Evolutionary conservation across 2,888 invertebrate species (phyloP).

Genomic region (Lasiommata megera): DNA sequence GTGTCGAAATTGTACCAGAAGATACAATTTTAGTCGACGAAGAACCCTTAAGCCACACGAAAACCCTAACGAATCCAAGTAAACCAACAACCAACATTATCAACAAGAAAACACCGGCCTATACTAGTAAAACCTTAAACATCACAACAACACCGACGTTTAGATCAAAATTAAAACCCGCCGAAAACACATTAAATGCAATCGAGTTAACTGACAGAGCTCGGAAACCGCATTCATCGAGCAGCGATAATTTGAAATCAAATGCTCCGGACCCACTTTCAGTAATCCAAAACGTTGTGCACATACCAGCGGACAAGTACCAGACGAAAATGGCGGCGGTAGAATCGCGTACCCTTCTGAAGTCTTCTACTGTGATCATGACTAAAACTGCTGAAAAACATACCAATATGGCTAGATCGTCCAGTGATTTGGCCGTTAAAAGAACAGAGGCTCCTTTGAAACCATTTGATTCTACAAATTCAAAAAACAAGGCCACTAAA

Average conservation of each 20-base stretch:
- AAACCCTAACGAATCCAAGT: not conserved
- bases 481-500: not conserved
- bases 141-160: not conserved
- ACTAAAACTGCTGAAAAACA: not conserved
- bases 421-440: not conserved
- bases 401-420: not conserved
- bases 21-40: not conserved
- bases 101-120: not conserved
- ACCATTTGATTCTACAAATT: not conserved
- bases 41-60: not conserved
- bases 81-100: not conserved
- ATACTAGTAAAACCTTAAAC: not conserved
- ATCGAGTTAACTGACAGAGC: not conserved
- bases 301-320: slow-evolving; percentile 49
- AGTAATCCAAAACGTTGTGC: slow-evolving; percentile 57
- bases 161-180: not conserved
- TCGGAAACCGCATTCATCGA: not conserved
- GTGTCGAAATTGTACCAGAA: not conserved
- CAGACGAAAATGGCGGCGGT: not conserved
- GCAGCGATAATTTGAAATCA: not conserved
- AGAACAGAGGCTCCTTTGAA: not conserved
- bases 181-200: not conserved
- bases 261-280: slow-evolving; percentile 45
- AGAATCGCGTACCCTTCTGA: not conserved
- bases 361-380: not conserved